Base-by-base conservation (phyloP, 1,140 invertebrate genomes). In the Cephus cinctus region DNA sequence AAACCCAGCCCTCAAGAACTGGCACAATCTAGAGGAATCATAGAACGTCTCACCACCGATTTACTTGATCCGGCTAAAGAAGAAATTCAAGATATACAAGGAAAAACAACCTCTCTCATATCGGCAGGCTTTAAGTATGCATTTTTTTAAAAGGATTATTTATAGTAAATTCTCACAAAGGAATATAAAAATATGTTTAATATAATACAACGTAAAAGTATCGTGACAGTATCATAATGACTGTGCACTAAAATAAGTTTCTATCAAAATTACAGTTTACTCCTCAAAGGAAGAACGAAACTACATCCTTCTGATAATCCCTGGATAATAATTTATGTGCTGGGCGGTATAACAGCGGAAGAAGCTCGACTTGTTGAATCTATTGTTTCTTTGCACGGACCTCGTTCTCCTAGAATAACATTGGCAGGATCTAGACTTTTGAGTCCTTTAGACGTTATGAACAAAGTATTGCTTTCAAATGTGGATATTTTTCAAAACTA, bases 261-360 rank as follows among this genome's bases (percentile, higher is more conserved):
- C 25, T 40, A 43, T 35, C 0, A 23, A 40, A 34, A 50, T 66
- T 65, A 22, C 41, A 79, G 74, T 47, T 62, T 75, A 30, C 35
- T 78, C 5, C 57, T 70, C 23, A 68, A 61, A 45, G 65, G 67
- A 20, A 67, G 67, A 51, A 47, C 55, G 9, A 70, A 66, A 46
- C 71, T 74, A 41, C 80, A 82, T 57, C 82, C 83, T 3, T 55
- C 78, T 2, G 80, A 84, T 51, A 83, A 81, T 59, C 63, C 76
- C 0, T 78, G 75, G 19, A 75, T 84, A 36, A 79, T 84, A 21
- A 63, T 84, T 18, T 83, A 79, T 48, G 69, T 84, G 19, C 58
- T 84, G 2, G 82, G 83, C 5, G 83, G 83, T n/a, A 68, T 82
- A 11, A 81, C 81, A 1, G 76, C 78, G 0, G 81, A 83, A 50